These are phyloP conservation scores for Ibidorhyncha struthersii DNA, from an alignment of 2,113 vertebrate genomes.

Conservation along the genomic window DNA sequence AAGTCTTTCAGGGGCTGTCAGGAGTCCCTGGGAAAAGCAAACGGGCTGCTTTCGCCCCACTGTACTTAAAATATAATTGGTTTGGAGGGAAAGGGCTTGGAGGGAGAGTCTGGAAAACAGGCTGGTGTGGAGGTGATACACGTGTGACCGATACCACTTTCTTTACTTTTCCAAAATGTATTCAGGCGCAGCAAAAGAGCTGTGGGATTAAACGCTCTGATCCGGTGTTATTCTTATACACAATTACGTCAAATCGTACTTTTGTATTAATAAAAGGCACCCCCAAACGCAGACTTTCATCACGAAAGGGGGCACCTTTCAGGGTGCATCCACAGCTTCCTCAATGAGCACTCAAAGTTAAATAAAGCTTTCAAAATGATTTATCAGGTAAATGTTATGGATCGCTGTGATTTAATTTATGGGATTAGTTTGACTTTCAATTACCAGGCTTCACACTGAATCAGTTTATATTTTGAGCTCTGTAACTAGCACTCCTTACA, in stretches of 20 bases:
- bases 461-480: constrained; percentile 79
- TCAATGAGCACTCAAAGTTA: constrained; percentile 68
- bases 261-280: background rate
- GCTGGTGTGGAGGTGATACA: no score
- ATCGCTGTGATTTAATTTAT: constrained; percentile 83
- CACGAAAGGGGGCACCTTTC: background rate
- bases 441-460: constrained; percentile 79
- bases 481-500: constrained; percentile 76
- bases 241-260: background rate
- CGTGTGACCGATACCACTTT: background rate
- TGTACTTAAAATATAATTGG: background rate
- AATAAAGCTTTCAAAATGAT: constrained; percentile 77
- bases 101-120: background rate
- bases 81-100: background rate
- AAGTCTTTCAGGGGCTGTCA: background rate
- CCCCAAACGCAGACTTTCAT: background rate
- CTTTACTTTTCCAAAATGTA: background rate
- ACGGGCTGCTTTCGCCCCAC: background rate
- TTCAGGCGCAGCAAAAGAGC: background rate
- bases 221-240: rapidly evolving
- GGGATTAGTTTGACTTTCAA: constrained; percentile 85
- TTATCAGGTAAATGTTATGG: constrained; percentile 83
- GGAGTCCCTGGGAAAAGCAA: background rate
- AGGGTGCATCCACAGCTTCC: background rate
- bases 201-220: background rate